Base-by-base conservation (phyloP, 2,797 vertebrate genomes). In the Spondyliosoma cantharus region DNA sequence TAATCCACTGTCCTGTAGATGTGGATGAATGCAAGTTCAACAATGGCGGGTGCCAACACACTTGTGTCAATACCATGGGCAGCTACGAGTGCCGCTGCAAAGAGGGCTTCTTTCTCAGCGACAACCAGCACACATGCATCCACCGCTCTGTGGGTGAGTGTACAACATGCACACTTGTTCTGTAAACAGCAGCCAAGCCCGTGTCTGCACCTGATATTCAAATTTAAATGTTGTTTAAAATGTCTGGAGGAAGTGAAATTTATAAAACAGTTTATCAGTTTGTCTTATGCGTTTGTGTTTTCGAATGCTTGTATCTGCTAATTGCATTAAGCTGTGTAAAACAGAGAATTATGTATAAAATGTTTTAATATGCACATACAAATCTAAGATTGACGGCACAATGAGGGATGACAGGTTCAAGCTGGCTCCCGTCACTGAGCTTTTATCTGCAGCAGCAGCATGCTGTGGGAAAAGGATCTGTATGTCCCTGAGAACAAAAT, bases 121-220 rank as follows among this genome's bases (percentile, higher is more conserved):
- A 99, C 91, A 99, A 99, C 91, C 98, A 99, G 93, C 98, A 99
- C 89, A 99, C 97, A 0, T 99, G 98, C 90, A 99, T 99, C 93
- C 98, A 98, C 83, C 97, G 96, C 82, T 97, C 96, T 1, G 96
- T 97, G 95, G 98, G 98, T 99, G 95, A 92, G 95, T 93, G 69
- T 17, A 53, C 65, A 3, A 53, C 61, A 71, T 7, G 14, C 57
- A 22, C 58, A 29, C 58, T 74, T 63, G 12, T 62, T 60, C 24
- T 70, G 52, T 62, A 45, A 58, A 24, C 52, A 71, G 25, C 15
- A 42, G 46, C 43, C 54, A 2, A 13, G 3, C 7, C 61, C 48
- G 32, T 37, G 32, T 11, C n/a, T 43, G 7, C 56, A 53, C 50
- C 53, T 58, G 15, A 52, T 54, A 9, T 25, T 69, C 19, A 52